Evolutionary conservation across 2,797 vertebrate species (phyloP).

Genomic region (Dendrocincla tyrannina): DNA sequence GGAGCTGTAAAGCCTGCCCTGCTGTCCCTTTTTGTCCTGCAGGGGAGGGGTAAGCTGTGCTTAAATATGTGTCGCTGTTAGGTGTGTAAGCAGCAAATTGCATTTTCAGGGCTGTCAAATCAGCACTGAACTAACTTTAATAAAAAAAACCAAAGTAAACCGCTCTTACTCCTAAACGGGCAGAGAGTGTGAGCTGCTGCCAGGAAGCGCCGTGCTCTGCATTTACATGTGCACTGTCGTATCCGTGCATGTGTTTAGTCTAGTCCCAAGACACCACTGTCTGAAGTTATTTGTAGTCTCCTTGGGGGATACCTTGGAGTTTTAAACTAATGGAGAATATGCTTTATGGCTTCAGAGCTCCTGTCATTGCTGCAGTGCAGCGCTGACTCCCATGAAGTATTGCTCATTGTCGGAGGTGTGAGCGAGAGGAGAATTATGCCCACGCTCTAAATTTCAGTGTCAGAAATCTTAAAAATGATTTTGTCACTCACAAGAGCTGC

Average conservation of each 20-base stretch:
- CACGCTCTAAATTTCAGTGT: slow-evolving; percentile 1
- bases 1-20: neutral
- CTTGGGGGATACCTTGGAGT: slow-evolving; percentile 10
- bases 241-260: slow-evolving; percentile 25
- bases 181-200: neutral
- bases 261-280: neutral
- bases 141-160: neutral
- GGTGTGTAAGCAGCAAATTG: neutral
- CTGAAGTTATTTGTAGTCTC: slow-evolving; percentile 41
- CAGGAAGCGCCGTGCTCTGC: neutral
- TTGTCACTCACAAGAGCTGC: slow-evolving; percentile 5
- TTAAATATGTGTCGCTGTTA: neutral
- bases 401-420: neutral
- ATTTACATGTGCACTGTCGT: neutral
- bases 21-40: neutral
- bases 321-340: slow-evolving; percentile 37
- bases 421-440: neutral
- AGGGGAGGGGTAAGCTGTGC: neutral
- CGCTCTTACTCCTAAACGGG: neutral
- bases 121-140: neutral
- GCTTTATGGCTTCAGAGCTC: slow-evolving; percentile 44
- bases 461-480: slow-evolving; percentile 16
- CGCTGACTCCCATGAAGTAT: neutral
- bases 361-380: neutral
- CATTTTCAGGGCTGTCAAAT: neutral